Percentiles rank a stretch among this genome's conserved stretches.
Evolutionary conservation across 2,888 invertebrate genomes (phyloP).

Genomic region (Xestia sexstrigata): DNA sequence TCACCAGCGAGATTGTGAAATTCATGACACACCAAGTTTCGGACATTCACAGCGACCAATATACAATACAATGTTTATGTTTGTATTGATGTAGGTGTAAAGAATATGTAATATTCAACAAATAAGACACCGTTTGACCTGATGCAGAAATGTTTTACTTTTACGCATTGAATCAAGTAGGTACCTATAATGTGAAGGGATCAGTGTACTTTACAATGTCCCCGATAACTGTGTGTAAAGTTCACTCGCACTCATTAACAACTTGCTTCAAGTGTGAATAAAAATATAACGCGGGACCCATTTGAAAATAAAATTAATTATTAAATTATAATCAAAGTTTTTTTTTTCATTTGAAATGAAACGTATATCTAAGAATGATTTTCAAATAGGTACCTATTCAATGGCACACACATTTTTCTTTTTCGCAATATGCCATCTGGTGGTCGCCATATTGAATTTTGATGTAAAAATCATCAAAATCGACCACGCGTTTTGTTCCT

Average conservation of each 20-base stretch:
- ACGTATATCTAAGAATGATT: too few species aligned
- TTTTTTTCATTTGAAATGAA: too few species aligned
- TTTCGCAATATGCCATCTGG: too few species aligned
- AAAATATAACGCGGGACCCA: not conserved
- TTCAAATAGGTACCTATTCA: too few species aligned
- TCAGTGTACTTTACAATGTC: slow-evolving; percentile 20
- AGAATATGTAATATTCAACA: slow-evolving; percentile 23
- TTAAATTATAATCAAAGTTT: too few species aligned
- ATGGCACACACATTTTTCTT: too few species aligned
- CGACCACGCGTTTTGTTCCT: too few species aligned
- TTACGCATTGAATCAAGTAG: not conserved
- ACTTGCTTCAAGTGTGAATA: not conserved
- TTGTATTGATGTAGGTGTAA: not conserved
- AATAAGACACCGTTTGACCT: slow-evolving; percentile 29
- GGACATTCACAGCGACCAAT: not conserved
- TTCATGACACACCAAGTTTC: not conserved
- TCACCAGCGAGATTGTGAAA: not conserved
- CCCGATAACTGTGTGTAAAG: slow-evolving; percentile 1
- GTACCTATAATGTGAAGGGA: not conserved
- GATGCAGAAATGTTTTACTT: slow-evolving; percentile 6
- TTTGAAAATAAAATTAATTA: not conserved
- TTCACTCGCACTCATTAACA: not conserved
- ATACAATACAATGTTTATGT: not conserved
- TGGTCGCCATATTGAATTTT: too few species aligned
- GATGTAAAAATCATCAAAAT: too few species aligned